A percentile compares a stretch with the other conserved stretches of the same genome.
Conservation (phyloP, 1,140 invertebrate species). For the Hypsibius dujardini region DNA sequence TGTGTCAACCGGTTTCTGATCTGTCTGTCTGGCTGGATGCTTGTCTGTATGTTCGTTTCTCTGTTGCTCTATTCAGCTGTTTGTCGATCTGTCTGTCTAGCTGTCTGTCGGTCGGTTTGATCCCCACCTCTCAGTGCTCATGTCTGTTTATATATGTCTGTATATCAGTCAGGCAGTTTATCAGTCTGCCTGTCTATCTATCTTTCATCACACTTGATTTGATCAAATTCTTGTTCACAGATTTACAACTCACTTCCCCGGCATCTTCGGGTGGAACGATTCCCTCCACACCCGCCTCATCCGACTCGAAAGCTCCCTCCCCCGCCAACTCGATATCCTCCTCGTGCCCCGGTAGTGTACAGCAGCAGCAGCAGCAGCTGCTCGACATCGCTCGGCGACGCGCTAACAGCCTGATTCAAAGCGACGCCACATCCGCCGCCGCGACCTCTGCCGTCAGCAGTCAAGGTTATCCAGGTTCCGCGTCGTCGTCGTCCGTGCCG, state of each 20-base stretch:
- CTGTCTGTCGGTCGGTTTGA: too few species aligned
- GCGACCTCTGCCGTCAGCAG: neutral
- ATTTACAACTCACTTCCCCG: conserved; percentile 1
- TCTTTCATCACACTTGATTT: neutral
- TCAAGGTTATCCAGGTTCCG: conserved; percentile 15
- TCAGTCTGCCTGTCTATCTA: too few species aligned
- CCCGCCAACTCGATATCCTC: conserved; percentile 24
- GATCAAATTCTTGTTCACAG: neutral
- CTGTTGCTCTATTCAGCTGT: too few species aligned
- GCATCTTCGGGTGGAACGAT: neutral
- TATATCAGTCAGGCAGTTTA: too few species aligned
- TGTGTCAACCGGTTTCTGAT: too few species aligned
- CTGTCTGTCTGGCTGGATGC: too few species aligned
- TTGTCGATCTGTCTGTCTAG: too few species aligned
- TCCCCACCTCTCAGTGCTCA: too few species aligned
- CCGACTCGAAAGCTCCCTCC: conserved; percentile 18
- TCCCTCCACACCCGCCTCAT: neutral
- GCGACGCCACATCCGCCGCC: neutral
- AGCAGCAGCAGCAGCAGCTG: neutral
- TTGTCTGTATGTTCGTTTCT: too few species aligned
- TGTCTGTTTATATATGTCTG: too few species aligned
- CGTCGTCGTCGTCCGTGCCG: neutral
- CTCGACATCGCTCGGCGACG: conserved; percentile 1
- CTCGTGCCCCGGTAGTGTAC: conserved; percentile 9
- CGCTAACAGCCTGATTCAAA: conserved; percentile 4